A percentile compares a stretch with the other conserved stretches of the same genome.
phyloP scores from a whole-genome alignment of 2,113 vertebrate species.

The Podocnemis expansa region DNA sequence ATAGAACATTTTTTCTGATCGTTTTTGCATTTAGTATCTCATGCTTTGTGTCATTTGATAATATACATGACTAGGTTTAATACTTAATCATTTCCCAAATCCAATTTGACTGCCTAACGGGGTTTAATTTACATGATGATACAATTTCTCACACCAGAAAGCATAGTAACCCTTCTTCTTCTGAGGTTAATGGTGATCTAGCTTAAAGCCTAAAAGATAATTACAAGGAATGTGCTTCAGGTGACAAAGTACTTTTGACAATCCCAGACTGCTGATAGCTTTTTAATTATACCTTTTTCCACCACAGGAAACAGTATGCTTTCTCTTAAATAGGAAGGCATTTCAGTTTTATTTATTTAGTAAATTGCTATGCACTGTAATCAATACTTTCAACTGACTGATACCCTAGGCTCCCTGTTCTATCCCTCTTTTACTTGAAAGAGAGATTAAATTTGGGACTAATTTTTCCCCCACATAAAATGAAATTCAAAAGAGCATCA shows the following conservation, averaged over 20 bases:
- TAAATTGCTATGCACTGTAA: conserved; percentile 67
- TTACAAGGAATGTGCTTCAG: conserved; percentile 77
- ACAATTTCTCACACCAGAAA: conserved; percentile 82
- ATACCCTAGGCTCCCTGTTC: conserved; percentile 16
- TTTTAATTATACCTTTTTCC: conserved; percentile 79
- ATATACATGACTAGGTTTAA: conserved; percentile 76
- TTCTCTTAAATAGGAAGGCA: conserved; percentile 65
- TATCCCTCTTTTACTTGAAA: conserved; percentile 8
- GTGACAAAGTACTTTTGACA: conserved; percentile 80
- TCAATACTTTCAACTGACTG: conserved; percentile 70
- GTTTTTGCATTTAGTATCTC: conserved; percentile 25
- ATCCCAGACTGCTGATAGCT: conserved; percentile 72
- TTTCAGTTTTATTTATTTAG: conserved; percentile 52
- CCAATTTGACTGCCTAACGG: conserved; percentile 78
- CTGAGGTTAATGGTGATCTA: conserved; percentile 80
- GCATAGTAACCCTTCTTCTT: conserved; percentile 74
- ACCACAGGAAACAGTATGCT: conserved; percentile 43
- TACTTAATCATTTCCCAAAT: conserved; percentile 75
- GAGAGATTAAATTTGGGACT: conserved; percentile 52
- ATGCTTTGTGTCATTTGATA: conserved; percentile 65
- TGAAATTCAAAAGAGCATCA: conserved; percentile 57
- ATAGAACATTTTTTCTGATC: not conserved
- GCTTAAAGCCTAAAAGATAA: conserved; percentile 78
- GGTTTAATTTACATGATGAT: conserved; percentile 80
- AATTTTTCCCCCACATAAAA: conserved; percentile 13